A percentile compares a stretch with the other conserved stretches of the same genome.
Conservation (phyloP, 2,113 vertebrate genomes). For the Podarcis raffonei region DNA sequence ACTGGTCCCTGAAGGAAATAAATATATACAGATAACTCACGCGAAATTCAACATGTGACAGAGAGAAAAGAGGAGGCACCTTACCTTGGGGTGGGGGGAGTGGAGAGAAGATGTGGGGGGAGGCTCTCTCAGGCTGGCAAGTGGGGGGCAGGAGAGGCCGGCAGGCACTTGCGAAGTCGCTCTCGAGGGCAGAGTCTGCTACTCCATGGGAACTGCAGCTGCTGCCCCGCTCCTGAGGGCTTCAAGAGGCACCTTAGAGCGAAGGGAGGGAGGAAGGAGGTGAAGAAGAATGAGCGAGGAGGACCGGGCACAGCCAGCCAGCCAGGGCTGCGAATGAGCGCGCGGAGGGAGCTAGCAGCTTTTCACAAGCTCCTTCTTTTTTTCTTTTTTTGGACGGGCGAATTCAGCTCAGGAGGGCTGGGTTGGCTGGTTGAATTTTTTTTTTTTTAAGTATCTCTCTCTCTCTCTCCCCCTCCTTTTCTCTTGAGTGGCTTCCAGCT, state of each 20-base stretch:
- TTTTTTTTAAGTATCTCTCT: background rate
- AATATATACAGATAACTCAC: background rate
- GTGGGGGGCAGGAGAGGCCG: background rate
- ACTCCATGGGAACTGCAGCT: background rate
- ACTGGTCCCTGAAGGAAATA: background rate
- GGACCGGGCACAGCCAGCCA: conserved; percentile 15
- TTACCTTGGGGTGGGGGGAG: background rate
- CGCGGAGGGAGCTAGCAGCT: conserved; percentile 23
- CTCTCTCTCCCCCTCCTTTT: background rate
- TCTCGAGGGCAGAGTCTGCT: background rate
- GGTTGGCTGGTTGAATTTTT: conserved; percentile 17
- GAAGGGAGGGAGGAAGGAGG: conserved; percentile 19
- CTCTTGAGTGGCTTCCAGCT: conserved; percentile 47
- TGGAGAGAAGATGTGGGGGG: background rate
- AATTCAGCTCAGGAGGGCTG: conserved; percentile 45
- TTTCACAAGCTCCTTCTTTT: conserved; percentile 31
- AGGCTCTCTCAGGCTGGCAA: background rate
- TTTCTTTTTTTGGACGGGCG: conserved; percentile 31
- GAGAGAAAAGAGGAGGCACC: background rate
- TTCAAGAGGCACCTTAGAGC: background rate
- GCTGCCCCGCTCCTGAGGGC: background rate
- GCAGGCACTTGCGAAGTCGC: background rate
- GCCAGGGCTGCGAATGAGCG: conserved; percentile 21
- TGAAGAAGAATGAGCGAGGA: background rate
- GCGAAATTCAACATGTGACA: too few relatives aligned